Evolutionary conservation across 37 sponge, comb jelly and placozoan species (phyloP).

Genomic region (Corticium candelabrum): DNA sequence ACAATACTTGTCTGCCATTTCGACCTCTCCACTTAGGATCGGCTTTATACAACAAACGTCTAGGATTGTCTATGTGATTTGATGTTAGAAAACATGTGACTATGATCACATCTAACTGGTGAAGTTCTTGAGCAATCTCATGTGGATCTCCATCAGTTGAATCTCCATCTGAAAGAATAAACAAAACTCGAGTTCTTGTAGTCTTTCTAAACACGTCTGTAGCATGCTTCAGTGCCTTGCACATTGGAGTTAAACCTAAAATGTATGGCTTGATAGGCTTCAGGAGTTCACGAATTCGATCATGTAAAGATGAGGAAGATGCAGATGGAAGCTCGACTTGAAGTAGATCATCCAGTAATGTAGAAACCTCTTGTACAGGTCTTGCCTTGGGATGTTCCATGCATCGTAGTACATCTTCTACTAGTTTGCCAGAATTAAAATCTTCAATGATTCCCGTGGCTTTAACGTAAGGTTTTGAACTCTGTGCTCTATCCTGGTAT

Average conservation of each 20-base stretch:
- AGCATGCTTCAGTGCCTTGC: constrained; percentile 24
- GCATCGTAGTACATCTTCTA: too few species aligned
- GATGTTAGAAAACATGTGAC: constrained; percentile 27
- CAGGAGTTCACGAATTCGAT: constrained; percentile 10
- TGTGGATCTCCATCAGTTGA: constrained; percentile 37
- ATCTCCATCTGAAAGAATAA: constrained; percentile 33
- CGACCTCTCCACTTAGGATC: background rate
- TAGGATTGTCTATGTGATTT: constrained; percentile 11
- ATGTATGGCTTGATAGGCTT: constrained; percentile 31
- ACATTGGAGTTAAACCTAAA: constrained; percentile 36
- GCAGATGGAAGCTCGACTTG: background rate
- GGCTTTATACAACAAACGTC: constrained; percentile 1
- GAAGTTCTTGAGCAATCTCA: constrained; percentile 1
- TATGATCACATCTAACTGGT: constrained; percentile 16
- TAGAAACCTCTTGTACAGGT: constrained; percentile 21
- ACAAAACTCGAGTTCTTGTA: too few species aligned
- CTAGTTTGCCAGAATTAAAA: too few species aligned
- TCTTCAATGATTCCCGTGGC: background rate
- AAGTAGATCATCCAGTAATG: constrained; percentile 11
- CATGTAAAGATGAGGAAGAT: constrained; percentile 7
- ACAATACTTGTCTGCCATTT: constrained; percentile 14
- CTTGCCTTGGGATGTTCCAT: too few species aligned
- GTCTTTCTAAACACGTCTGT: constrained; percentile 11
- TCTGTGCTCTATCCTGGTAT: too few species aligned
- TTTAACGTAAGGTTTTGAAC: background rate